Conservation (phyloP, 1,140 invertebrate genomes). For the Geopemphigus sp. region DNA sequence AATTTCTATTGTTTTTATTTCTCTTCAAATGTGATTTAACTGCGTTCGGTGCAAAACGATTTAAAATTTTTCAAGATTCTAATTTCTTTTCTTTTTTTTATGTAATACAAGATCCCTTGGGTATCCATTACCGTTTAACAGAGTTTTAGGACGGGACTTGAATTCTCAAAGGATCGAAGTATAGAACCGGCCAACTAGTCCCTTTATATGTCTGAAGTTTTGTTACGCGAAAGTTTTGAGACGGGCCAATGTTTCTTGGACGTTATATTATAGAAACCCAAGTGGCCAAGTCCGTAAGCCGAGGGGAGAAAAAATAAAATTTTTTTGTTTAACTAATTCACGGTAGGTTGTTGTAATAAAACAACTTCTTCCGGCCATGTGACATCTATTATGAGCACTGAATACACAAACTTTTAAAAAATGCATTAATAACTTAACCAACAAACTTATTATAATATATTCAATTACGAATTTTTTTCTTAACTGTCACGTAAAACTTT, state of each 20-base stretch:
- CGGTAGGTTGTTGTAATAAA: constrained; percentile 31
- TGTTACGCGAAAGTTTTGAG: constrained; percentile 31
- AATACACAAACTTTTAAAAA: constrained; percentile 41
- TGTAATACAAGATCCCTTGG: neutral
- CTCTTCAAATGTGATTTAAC: neutral
- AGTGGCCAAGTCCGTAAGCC: constrained; percentile 29
- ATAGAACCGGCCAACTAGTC: constrained; percentile 28
- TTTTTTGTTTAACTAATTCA: constrained; percentile 40
- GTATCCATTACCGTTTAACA: constrained; percentile 12
- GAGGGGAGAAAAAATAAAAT: constrained; percentile 14
- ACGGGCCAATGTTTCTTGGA: constrained; percentile 31
- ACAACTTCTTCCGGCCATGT: constrained; percentile 43
- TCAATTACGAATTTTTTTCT: constrained; percentile 43
- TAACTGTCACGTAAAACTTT: constrained; percentile 35
- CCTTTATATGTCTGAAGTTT: constrained; percentile 42
- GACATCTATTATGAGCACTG: constrained; percentile 43
- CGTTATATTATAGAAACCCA: constrained; percentile 41
- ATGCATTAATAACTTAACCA: constrained; percentile 42
- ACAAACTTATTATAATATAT: constrained; percentile 47
- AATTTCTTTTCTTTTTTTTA: neutral
- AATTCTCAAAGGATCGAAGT: constrained; percentile 40
- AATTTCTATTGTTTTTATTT: neutral
- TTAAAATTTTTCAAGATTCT: constrained; percentile 23
- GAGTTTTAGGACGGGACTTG: constrained; percentile 1
- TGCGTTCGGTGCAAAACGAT: neutral